These are phyloP conservation scores for Gorsachius magnificus DNA, from an alignment of 2,797 vertebrate genomes.

Conservation along the genomic window DNA sequence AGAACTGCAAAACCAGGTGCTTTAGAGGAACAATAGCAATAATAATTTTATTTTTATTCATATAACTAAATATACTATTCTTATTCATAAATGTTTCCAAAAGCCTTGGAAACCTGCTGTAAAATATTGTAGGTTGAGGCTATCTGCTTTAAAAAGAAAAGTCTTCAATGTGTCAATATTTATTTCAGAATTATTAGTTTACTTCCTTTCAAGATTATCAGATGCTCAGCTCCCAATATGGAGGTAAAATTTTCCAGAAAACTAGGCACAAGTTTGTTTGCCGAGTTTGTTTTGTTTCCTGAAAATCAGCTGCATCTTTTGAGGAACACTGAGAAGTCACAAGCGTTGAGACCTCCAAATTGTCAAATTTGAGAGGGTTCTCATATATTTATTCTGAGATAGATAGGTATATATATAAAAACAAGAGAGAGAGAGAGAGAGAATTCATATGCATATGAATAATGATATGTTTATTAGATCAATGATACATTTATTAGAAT, in stretches of 20 bases:
- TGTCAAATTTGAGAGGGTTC: background rate
- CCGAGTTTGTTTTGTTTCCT: background rate
- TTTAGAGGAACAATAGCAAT: background rate
- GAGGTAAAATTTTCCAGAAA: background rate
- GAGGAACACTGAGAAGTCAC: background rate
- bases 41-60: background rate
- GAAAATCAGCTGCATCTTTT: background rate
- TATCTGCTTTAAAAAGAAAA: background rate
- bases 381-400: background rate
- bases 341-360: background rate
- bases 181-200: background rate
- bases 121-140: background rate
- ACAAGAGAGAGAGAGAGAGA: background rate
- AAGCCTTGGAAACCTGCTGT: background rate
- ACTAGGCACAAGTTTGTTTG: background rate
- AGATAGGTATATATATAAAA: background rate
- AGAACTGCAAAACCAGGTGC: background rate
- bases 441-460: background rate
- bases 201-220: background rate
- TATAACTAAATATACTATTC: background rate
- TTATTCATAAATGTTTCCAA: background rate
- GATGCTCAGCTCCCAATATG: rapidly evolving
- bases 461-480: background rate
- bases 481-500: background rate
- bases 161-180: background rate